These are phyloP conservation scores for Oncopeltus fasciatus DNA, from an alignment of 1,140 invertebrate genomes.

Conservation along the genomic window DNA sequence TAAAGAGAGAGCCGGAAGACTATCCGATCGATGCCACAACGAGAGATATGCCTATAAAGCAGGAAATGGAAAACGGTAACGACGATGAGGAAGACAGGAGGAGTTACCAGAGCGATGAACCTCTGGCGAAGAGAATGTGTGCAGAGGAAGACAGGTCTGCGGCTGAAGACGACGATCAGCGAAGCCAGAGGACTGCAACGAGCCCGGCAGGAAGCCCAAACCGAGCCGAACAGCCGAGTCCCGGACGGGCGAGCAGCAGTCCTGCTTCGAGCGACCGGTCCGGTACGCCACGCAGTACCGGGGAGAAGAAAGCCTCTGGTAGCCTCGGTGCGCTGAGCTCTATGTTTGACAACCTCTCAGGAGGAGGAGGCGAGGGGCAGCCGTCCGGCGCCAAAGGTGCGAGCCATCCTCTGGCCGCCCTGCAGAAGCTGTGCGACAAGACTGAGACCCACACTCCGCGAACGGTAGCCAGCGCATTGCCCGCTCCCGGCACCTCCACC, in stretches of 20 bases:
- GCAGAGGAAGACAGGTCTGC: slow-evolving; percentile 24
- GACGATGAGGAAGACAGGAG: slow-evolving; percentile 38
- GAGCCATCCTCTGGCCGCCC: slow-evolving; percentile 75
- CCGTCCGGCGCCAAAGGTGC: slow-evolving; percentile 40
- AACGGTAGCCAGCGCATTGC: slow-evolving; percentile 24
- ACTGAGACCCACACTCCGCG: slow-evolving; percentile 53
- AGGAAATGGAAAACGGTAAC: slow-evolving; percentile 37
- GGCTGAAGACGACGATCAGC: slow-evolving; percentile 32
- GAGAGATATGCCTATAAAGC: slow-evolving; percentile 28
- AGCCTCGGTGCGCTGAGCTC: slow-evolving; percentile 71
- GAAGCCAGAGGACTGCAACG: slow-evolving; percentile 20
- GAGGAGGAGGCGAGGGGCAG: slow-evolving; percentile 30
- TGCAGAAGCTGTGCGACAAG: slow-evolving; percentile 90
- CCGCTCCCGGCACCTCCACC: slow-evolving; percentile 24
- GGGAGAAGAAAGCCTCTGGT: slow-evolving; percentile 47
- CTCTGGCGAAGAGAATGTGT: slow-evolving; percentile 20
- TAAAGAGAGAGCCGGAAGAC: slow-evolving; percentile 39
- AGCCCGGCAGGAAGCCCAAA: slow-evolving; percentile 28
- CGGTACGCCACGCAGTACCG: slow-evolving; percentile 48
- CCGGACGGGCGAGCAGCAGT: slow-evolving; percentile 45
- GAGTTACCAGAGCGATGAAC: slow-evolving; percentile 34
- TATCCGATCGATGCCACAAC: slow-evolving; percentile 3
- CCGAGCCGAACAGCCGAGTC: slow-evolving; percentile 42
- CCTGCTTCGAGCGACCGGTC: slow-evolving; percentile 59
- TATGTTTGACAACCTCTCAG: slow-evolving; percentile 75